These are phyloP conservation scores for Poeciliopsis prolifica DNA, from an alignment of 2,113 vertebrate species.

Conservation along the genomic window DNA sequence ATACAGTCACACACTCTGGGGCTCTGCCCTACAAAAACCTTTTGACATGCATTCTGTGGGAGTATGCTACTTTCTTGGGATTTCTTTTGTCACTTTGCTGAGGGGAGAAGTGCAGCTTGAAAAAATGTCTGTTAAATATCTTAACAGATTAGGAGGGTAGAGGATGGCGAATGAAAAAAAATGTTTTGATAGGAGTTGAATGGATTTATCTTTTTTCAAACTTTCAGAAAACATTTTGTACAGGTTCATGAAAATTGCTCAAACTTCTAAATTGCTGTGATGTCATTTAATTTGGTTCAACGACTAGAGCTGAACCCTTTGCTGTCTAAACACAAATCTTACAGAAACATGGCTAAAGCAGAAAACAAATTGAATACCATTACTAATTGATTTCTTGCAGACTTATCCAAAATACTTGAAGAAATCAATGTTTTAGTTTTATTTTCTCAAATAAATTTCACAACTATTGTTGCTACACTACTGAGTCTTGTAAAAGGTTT, in stretches of 20 bases:
- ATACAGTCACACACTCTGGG: not conserved
- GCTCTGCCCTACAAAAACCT: not conserved
- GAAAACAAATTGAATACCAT: not conserved
- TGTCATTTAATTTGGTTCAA: not conserved
- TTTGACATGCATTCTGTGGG: not conserved
- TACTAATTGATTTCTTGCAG: not conserved
- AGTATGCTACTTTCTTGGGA: not conserved
- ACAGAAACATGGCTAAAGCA: not conserved
- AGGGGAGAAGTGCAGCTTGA: slow-evolving; percentile 27
- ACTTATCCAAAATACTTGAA: not conserved
- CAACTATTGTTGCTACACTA: not conserved
- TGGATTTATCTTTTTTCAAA: not conserved
- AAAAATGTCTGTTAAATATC: slow-evolving; percentile 17
- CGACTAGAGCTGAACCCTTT: not conserved
- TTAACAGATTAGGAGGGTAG: slow-evolving; percentile 34
- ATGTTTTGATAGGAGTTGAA: not conserved
- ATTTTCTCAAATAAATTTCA: not conserved
- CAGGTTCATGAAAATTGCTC: not conserved
- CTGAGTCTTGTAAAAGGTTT: not conserved
- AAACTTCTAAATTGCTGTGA: not conserved
- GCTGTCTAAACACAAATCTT: too few species aligned
- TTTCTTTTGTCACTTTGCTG: slow-evolving; percentile 27
- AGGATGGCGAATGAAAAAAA: slow-evolving; percentile 5
- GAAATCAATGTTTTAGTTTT: not conserved
- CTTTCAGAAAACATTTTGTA: not conserved